A percentile compares a stretch with the other conserved stretches of the same genome.
Conservation (phyloP, 2,113 vertebrate genomes). For the Paramisgurnus dabryanus region DNA sequence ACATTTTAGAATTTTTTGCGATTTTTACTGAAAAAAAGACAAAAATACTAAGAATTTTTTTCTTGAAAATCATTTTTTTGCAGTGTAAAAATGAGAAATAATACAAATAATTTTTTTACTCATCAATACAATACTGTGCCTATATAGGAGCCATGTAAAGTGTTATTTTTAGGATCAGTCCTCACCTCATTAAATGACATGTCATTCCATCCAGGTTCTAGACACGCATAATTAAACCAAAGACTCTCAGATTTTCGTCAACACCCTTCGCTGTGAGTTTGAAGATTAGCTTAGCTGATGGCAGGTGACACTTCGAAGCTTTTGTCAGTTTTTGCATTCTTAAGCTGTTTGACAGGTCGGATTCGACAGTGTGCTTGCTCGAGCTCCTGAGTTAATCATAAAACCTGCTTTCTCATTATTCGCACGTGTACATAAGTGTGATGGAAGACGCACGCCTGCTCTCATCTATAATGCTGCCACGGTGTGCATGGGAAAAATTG, state of each 20-base stretch:
- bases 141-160: background rate
- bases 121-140: background rate
- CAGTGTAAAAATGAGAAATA: too few species aligned
- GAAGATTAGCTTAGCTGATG: slow-evolving; percentile 35
- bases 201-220: slow-evolving; percentile 5
- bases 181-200: slow-evolving; percentile 14
- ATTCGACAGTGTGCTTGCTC: slow-evolving; percentile 4
- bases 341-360: slow-evolving; percentile 32
- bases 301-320: slow-evolving; percentile 3
- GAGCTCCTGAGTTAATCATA: slow-evolving; percentile 17
- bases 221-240: slow-evolving; percentile 31
- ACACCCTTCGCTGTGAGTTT: background rate
- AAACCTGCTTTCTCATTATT: slow-evolving; percentile 31
- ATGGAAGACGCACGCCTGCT: background rate
- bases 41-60: too few species aligned
- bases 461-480: slow-evolving; percentile 12
- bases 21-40: too few species aligned
- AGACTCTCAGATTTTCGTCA: slow-evolving; percentile 17
- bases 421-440: background rate
- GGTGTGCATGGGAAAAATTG: background rate
- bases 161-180: background rate
- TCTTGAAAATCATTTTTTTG: too few species aligned
- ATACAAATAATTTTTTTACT: too few species aligned
- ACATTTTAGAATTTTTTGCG: too few species aligned
- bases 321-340: slow-evolving; percentile 13